Conservation (phyloP, 2,113 vertebrate species). For the Megalops atlanticus region DNA sequence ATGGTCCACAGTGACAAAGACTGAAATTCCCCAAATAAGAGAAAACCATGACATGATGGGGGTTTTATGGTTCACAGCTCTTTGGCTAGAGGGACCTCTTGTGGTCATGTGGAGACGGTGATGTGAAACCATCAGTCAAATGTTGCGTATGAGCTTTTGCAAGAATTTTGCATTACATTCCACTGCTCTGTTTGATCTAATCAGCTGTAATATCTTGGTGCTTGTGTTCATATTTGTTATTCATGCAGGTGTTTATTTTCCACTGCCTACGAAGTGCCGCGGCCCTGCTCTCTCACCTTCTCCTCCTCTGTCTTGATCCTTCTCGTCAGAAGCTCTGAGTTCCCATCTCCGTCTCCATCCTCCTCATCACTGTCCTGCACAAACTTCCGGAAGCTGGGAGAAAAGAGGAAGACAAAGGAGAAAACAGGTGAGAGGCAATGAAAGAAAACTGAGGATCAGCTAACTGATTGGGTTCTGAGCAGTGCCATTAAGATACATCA, state of each 20-base stretch:
- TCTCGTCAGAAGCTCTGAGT: constrained; percentile 66
- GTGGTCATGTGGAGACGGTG: constrained; percentile 18
- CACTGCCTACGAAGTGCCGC: neutral
- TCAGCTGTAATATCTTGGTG: neutral
- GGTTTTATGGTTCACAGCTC: neutral
- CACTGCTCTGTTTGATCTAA: neutral
- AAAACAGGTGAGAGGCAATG: neutral
- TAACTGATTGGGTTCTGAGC: too few relatives aligned
- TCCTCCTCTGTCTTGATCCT: constrained; percentile 76
- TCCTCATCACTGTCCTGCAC: constrained; percentile 77
- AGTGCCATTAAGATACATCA: neutral
- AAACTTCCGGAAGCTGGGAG: constrained; percentile 76
- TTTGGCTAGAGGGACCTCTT: constrained; percentile 27
- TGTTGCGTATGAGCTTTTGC: too few relatives aligned
- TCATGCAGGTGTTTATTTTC: neutral
- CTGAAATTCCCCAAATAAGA: too few relatives aligned
- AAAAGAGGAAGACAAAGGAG: neutral
- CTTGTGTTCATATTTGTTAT: neutral
- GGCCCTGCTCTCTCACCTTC: constrained; percentile 66
- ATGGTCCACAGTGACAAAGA: too few relatives aligned
- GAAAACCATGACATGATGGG: too few relatives aligned
- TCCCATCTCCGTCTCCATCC: constrained; percentile 41
- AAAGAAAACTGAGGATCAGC: too few relatives aligned
- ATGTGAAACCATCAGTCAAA: neutral
- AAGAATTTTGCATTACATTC: neutral